Evolutionary conservation across 2,113 vertebrate species (phyloP), one percentile per base, ranked within the genome.

Genomic region (Chrysemys picta): DNA sequence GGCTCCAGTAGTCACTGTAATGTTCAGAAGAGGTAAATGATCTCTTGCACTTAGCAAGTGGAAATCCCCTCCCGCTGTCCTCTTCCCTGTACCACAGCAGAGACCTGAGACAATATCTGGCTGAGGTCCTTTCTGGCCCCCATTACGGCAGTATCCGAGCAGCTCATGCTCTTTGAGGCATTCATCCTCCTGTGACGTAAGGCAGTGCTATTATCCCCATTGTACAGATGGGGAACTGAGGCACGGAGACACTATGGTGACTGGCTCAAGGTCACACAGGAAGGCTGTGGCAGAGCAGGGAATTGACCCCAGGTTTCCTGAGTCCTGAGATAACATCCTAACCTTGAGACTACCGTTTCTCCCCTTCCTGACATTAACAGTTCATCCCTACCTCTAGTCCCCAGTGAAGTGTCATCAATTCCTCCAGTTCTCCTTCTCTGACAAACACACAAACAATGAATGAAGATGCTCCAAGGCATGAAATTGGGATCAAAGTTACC

Each of bases 31-130:
- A 93, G 6, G 80, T 47, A 92, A 92, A 79, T 6, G 86, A 94
- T 84, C 93, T 79, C 92, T 91, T 89, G 84, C 83, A 72, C 87
- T 89, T 78, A 80, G 93, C 86, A 92, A 85, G 85, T 88, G 95
- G 95, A 97, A 97, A 96, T 93, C 95, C 97, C 97, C 97, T 87
- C 65, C 38, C 45, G 27, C 0, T n/a, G 53, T 78, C 45, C 80
- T 82, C 78, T 17, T 27, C 38, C 75, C 22, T 86, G 47, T 17
- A 27, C 35, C 65, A 65, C 82, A 90, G 57, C 76, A 83, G 50
- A 91, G 12, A 42, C 53, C 0, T 0, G 82, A 56, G 81, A 94
- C 49, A 88, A 69, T 82, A 42, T 38, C 35, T 29, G 31, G 10
- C 80, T 50, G 57, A 10, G 21, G 10, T 49, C 35, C 88, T 87